phyloP scores from a whole-genome alignment of 2,888 invertebrate species.

The Pherbina coryleti region DNA sequence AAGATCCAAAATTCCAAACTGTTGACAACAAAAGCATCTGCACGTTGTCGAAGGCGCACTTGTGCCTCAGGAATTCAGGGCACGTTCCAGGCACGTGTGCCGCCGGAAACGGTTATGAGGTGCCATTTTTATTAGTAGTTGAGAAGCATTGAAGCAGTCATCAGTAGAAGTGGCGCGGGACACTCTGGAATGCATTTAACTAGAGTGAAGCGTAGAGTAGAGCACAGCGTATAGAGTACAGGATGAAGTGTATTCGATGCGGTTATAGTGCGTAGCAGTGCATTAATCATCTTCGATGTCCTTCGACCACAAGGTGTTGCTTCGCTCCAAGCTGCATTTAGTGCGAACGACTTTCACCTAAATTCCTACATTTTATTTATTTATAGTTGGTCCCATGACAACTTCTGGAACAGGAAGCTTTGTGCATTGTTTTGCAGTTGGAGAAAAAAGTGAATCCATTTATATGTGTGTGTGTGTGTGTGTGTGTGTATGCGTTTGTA shows the following conservation, averaged over 20 bases:
- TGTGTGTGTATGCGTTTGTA: neutral
- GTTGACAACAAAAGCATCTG: slow-evolving; percentile 50
- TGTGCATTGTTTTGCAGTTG: neutral
- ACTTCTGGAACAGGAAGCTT: neutral
- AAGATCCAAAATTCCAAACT: slow-evolving; percentile 34
- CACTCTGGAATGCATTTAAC: slow-evolving; percentile 37
- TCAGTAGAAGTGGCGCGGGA: slow-evolving; percentile 12
- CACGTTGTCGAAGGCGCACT: slow-evolving; percentile 39
- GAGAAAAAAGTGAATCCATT: slow-evolving; percentile 8
- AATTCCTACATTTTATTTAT: slow-evolving; percentile 19
- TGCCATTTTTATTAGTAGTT: slow-evolving; percentile 44
- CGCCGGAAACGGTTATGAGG: slow-evolving; percentile 56
- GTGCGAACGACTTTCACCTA: slow-evolving; percentile 35
- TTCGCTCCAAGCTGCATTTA: neutral
- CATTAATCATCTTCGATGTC: neutral
- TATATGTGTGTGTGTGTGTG: neutral
- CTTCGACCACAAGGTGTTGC: slow-evolving; percentile 11
- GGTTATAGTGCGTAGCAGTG: neutral
- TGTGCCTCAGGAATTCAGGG: slow-evolving; percentile 60
- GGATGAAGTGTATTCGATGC: neutral
- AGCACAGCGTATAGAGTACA: neutral
- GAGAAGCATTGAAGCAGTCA: neutral
- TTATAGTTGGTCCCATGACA: neutral
- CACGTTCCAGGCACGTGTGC: slow-evolving; percentile 65
- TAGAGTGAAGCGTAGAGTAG: neutral